Percentiles rank a stretch among this genome's conserved stretches.
phyloP scores from a whole-genome alignment of 1,140 invertebrate genomes.

The Lerema accius region DNA sequence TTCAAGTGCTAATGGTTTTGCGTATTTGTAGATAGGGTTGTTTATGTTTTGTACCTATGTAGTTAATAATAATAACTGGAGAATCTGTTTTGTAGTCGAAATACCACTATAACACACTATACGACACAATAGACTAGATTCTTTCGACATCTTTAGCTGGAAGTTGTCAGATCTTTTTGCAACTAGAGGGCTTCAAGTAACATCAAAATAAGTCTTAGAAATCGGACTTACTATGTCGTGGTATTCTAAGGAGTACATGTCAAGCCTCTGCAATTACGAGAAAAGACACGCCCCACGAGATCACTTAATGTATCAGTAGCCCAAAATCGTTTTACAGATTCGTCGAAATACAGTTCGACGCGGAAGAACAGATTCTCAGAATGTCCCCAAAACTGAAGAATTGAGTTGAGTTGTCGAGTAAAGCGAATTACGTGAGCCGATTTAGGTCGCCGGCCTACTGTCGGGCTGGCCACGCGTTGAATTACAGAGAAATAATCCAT shows the following conservation, averaged over 20 bases:
- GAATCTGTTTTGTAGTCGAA: too few relatives aligned
- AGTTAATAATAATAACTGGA: too few relatives aligned
- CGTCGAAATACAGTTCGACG: constrained; percentile 19
- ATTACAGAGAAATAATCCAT: constrained; percentile 17
- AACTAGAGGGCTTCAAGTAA: too few relatives aligned
- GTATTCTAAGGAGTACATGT: neutral
- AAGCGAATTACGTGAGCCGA: constrained; percentile 26
- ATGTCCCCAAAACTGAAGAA: constrained; percentile 15
- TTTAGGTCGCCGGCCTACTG: constrained; percentile 19
- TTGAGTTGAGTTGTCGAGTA: neutral
- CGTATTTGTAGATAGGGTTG: neutral
- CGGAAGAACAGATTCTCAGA: constrained; percentile 21
- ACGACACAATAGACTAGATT: too few relatives aligned
- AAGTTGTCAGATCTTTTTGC: too few relatives aligned
- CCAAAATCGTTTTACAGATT: constrained; percentile 11
- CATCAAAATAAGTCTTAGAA: too few relatives aligned
- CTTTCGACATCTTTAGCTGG: too few relatives aligned
- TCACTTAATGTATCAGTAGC: neutral
- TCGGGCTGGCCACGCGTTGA: constrained; percentile 1
- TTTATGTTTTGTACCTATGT: too few relatives aligned
- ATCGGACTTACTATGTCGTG: too few relatives aligned
- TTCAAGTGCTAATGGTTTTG: too few relatives aligned
- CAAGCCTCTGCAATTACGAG: neutral
- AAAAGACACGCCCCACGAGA: neutral
- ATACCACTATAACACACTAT: too few relatives aligned